Conservation (phyloP, 2,888 invertebrate genomes). For the Nezara viridula region DNA sequence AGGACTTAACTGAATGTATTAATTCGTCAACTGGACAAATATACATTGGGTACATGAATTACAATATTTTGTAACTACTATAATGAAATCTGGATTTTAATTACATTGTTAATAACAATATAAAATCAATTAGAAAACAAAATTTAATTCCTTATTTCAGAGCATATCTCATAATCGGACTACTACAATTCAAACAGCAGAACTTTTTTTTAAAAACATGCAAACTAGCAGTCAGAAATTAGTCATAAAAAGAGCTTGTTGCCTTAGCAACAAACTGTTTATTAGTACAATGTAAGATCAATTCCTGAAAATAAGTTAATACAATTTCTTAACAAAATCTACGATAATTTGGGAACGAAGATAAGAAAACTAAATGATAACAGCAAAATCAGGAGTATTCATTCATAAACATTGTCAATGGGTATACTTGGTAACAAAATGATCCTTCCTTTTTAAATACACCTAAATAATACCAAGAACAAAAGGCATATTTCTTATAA, state of each 20-base stretch:
- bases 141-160: neutral
- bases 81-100: neutral
- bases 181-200: neutral
- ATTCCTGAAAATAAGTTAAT: neutral
- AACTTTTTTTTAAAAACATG: neutral
- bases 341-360: neutral
- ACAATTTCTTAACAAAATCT: neutral
- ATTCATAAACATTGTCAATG: neutral
- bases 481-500: neutral
- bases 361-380: constrained; percentile 7
- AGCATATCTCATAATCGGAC: neutral
- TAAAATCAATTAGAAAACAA: neutral
- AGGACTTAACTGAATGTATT: neutral
- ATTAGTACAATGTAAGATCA: constrained; percentile 6
- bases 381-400: neutral
- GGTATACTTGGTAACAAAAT: neutral
- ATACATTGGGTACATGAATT: neutral
- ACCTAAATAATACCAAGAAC: neutral
- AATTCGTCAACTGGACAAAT: neutral
- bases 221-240: neutral
- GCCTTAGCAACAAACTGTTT: neutral
- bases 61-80: neutral
- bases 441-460: neutral
- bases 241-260: neutral
- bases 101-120: neutral